Evolutionary conservation across 2,888 invertebrate species (phyloP), one percentile per base, ranked within the genome.

Genomic region (Ametastegia equiseti): DNA sequence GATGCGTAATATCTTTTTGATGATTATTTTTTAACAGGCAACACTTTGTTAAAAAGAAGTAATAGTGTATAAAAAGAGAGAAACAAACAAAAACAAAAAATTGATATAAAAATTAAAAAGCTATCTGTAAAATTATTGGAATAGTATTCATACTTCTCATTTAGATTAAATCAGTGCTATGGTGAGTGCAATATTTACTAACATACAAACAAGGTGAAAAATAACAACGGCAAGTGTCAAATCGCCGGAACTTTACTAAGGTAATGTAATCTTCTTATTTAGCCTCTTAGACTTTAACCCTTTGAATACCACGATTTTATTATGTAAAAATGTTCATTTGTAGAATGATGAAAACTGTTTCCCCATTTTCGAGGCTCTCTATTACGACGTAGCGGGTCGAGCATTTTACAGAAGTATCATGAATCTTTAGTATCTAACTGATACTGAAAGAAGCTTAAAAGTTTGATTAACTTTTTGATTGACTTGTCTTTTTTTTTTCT

Each of bases 161-260:
- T 33, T 78, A 78, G 42, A 78, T 78, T 78, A 60, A 57, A 78
- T 60, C 75, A 75, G 75, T 75, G 75, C 75, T 75, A 75, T 75
- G 75, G 75, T 75, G 78, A 78, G 78, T 78, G 78, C 78, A 78
- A 78, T 78, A 78, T 78, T 78, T 63, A 78, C 78, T 78, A 78
- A 78, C 27, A 60, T 60, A 78, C 60, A 54, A 63, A 78, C 60
- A 78, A 60, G 27, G 63, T 78, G 63, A 60, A 39, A 60, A 60
- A 60, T 33, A 5, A 67, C 11, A 60, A 60, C 30, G 19, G 11
- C 27, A n/a, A n/a, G 36, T 78, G 30, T 63, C 1, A 78, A 60
- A 39, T 78, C 45, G 42, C 27, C 27, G 33, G 63, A 75, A 57
- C 60, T 57, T 78, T 78, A 15, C 33, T 23, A 78, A 78, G 78